Percentiles rank a stretch among this genome's conserved stretches.
phyloP scores from a whole-genome alignment of 2,797 vertebrate genomes.

The Protonibea diacanthus region DNA sequence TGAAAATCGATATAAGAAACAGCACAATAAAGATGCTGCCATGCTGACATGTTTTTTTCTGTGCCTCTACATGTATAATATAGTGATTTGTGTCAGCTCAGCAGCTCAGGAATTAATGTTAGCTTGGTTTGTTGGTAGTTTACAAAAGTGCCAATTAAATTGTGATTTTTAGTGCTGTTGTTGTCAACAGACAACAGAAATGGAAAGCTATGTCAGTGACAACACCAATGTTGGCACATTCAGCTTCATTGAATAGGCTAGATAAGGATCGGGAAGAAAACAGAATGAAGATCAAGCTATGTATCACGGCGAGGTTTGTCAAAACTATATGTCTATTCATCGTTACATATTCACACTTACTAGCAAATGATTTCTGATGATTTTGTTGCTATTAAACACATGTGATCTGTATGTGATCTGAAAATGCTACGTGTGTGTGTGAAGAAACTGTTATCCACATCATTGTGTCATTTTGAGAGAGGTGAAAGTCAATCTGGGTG shows the following conservation, averaged over 20 bases:
- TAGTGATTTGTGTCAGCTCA: constrained; percentile 10
- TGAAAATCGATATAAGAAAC: constrained; percentile 27
- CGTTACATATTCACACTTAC: neutral
- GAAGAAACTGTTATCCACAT: neutral
- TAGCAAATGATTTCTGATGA: neutral
- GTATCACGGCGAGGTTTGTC: neutral
- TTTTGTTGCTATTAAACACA: no score
- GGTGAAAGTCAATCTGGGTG: neutral
- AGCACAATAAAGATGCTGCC: constrained; percentile 6
- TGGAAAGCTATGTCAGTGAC: neutral
- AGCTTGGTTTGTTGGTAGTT: neutral
- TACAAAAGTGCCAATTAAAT: neutral
- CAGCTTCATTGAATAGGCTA: neutral
- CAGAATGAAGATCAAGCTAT: neutral
- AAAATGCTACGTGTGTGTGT: constrained; percentile 1
- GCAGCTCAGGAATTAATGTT: constrained; percentile 2
- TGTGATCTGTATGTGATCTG: neutral
- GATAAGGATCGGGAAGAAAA: neutral
- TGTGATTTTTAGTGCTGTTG: neutral
- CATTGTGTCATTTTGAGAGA: neutral
- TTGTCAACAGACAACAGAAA: neutral
- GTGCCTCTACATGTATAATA: constrained; percentile 5
- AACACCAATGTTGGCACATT: neutral
- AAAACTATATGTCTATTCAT: neutral
- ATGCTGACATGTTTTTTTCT: constrained; percentile 1